phyloP scores from a whole-genome alignment of 2,888 invertebrate genomes.

The Aporophyla nigra region DNA sequence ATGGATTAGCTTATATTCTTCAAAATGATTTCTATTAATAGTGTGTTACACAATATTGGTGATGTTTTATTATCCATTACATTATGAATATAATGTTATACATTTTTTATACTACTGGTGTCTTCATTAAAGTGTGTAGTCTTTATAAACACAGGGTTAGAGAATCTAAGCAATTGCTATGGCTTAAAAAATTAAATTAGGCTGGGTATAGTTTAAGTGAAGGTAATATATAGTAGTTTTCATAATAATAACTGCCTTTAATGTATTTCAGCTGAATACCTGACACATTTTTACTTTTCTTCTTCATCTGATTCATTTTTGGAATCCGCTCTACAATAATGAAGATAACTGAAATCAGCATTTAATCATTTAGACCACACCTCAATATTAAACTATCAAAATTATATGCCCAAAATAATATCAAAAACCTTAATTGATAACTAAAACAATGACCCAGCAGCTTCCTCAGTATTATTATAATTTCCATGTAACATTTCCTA shows the following conservation, averaged over 20 bases:
- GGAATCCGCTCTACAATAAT: not conserved
- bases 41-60: no score
- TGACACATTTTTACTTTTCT: not conserved
- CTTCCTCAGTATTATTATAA: conserved; percentile 3
- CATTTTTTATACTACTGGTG: not conserved
- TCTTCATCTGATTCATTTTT: not conserved
- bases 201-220: no score
- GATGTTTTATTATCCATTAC: not conserved
- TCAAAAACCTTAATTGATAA: no score
- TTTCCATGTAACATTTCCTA: not conserved
- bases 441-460: not conserved
- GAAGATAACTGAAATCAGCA: not conserved
- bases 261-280: not conserved
- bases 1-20: no score
- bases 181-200: not conserved
- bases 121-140: no score
- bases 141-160: not conserved
- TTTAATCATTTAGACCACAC: no score
- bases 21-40: no score
- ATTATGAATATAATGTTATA: not conserved
- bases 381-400: not conserved
- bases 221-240: not conserved
- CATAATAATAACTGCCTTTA: not conserved
- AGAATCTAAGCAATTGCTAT: not conserved
- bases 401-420: not conserved